phyloP scores from a whole-genome alignment of 2,797 vertebrate genomes.

The Sebastes diaconus region DNA sequence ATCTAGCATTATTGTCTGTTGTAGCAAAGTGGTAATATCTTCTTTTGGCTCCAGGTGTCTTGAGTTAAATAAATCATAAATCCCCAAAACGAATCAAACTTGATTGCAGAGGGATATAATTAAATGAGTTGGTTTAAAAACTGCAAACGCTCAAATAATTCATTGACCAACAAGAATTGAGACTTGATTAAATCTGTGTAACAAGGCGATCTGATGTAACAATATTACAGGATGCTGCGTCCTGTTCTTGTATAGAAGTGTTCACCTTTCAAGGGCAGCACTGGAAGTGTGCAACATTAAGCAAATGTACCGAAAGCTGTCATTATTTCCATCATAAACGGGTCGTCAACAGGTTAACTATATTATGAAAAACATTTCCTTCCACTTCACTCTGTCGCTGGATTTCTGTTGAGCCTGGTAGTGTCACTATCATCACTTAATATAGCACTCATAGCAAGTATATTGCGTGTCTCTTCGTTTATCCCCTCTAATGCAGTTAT shows the following conservation, averaged over 20 bases:
- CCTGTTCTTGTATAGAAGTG: not conserved
- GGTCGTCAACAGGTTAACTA: not conserved
- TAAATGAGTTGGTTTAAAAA: not conserved
- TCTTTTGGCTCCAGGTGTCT: not conserved
- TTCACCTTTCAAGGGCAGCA: not conserved
- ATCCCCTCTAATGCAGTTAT: constrained; percentile 63
- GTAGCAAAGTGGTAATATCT: not conserved
- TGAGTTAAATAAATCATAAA: not conserved
- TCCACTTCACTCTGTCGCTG: not conserved
- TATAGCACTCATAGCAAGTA: constrained; percentile 17
- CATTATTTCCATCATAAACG: not conserved
- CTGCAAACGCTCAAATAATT: not conserved
- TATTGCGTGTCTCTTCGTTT: constrained; percentile 53
- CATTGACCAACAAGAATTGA: not conserved
- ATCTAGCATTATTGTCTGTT: not conserved
- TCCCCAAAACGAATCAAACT: not conserved
- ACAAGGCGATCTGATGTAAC: not conserved
- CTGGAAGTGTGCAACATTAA: not conserved
- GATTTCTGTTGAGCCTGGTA: not conserved
- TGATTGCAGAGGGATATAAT: not conserved
- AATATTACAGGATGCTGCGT: not conserved
- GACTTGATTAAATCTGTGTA: not conserved
- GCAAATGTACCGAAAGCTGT: not conserved
- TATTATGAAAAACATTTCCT: not conserved
- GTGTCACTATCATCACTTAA: constrained; percentile 30